Conservation (phyloP, 92 coral and sea anemone genomes). For the Palythoa caribaeorum region DNA sequence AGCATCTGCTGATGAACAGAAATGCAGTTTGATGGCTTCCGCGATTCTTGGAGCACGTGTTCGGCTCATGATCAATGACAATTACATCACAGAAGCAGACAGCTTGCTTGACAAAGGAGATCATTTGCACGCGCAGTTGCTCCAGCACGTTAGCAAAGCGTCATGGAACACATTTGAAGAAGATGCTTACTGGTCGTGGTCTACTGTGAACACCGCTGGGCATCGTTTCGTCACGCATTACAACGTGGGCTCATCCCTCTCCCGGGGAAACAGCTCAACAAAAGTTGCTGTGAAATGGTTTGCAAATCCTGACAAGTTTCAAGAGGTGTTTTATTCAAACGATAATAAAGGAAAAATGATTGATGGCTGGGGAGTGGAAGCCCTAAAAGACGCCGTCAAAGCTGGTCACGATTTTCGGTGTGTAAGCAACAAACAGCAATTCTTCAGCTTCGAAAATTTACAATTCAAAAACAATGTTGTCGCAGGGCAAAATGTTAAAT, state of each 20-base stretch:
- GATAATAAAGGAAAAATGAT: constrained; percentile 35
- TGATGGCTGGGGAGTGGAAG: constrained; percentile 34
- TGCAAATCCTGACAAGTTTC: constrained; percentile 34
- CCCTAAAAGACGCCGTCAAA: constrained; percentile 17
- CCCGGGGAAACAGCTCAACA: constrained; percentile 30
- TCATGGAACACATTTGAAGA: constrained; percentile 78
- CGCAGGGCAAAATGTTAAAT: constrained; percentile 39
- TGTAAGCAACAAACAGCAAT: constrained; percentile 17
- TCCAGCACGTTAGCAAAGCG: constrained; percentile 85
- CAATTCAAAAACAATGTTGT: constrained; percentile 33
- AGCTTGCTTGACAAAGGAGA: constrained; percentile 61
- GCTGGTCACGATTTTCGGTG: constrained; percentile 40
- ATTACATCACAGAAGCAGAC: constrained; percentile 75
- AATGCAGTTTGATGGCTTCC: constrained; percentile 72
- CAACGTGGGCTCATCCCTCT: constrained; percentile 48
- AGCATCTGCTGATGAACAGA: constrained; percentile 56
- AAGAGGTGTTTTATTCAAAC: constrained; percentile 39
- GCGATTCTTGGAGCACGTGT: constrained; percentile 82
- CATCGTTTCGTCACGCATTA: constrained; percentile 31
- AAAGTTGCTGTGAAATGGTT: constrained; percentile 50
- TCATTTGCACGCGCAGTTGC: constrained; percentile 78
- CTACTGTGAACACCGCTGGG: constrained; percentile 53
- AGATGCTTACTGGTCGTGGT: constrained; percentile 72
- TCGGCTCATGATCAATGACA: constrained; percentile 54
- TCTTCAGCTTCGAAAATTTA: constrained; percentile 36